Evolutionary conservation across 2,113 vertebrate species (phyloP), one percentile per base, ranked within the genome.

Genomic region (Centrocercus urophasianus): DNA sequence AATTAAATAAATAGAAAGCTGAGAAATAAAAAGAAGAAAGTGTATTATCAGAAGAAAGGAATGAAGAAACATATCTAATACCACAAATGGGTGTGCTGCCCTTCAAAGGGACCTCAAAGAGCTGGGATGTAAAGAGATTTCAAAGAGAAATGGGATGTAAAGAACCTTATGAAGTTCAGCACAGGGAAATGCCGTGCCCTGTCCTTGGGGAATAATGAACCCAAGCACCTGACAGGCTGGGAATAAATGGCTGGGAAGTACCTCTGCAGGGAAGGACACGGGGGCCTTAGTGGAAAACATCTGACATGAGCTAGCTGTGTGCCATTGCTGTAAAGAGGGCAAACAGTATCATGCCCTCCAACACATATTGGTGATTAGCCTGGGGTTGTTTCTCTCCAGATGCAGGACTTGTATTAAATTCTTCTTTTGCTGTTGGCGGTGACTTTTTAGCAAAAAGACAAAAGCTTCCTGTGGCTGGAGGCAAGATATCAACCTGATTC

Each of bases 1-100:
- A 71, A 85, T 2, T 1, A 42, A 45, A 69, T 38, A 0, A 0
- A 42, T 45, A 75, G 64, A 3, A 34, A 22, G 2, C 6, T 61
- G 5, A 34, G 67, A 71, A 34, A 3, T 45, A 9, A 57, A 71
- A 77, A 48, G 22, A 0, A 2, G 17, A 67, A 45, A 47, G 4
- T 17, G 0, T 7, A 18, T 45, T 52, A 16, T 36, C 22, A 69
- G 36, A 56, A 79, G 32, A 67, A 72, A 13, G 18, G 7, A 63
- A 28, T 63, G 6, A 70, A 13, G 21, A 5, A 63, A 34, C 63
- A 6, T 59, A 10, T 54, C 30, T 91, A 43, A 42, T 14, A 28
- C 4, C 54, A 1, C 4, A 40, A 13, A 42, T 16, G 27, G 4
- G 7, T 56, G 28, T 64, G 10, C 13, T 74, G n/a, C 24, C 18